These are phyloP conservation scores for Anabas testudineus DNA, from an alignment of 2,797 vertebrate species.

Conservation along the genomic window DNA sequence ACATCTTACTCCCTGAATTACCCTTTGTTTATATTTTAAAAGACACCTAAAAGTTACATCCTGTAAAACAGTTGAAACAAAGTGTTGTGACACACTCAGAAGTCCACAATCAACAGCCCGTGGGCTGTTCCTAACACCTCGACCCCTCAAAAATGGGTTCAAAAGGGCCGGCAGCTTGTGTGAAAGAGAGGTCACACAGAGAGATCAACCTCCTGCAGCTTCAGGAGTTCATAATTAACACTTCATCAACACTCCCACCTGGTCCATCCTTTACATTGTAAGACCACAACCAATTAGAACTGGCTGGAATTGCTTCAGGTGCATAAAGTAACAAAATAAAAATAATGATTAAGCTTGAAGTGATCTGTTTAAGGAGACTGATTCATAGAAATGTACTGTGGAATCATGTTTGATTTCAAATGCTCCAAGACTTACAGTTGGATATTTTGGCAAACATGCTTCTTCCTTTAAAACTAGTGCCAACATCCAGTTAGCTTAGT, in stretches of 20 bases:
- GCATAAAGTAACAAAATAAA: slow-evolving; percentile 19
- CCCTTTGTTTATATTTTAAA: slow-evolving; percentile 1
- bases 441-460: no score
- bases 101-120: slow-evolving; percentile 14
- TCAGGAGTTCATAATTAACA: slow-evolving; percentile 71
- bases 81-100: slow-evolving; percentile 39
- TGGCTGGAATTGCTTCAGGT: slow-evolving; percentile 39
- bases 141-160: slow-evolving; percentile 35
- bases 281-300: slow-evolving; percentile 52
- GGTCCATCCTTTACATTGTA: slow-evolving; percentile 46
- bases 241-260: slow-evolving; percentile 74
- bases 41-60: slow-evolving; percentile 28
- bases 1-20: not conserved
- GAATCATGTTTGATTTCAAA: not conserved
- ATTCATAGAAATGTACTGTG: slow-evolving; percentile 18
- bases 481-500: not conserved
- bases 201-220: slow-evolving; percentile 57
- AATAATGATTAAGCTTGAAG: slow-evolving; percentile 22
- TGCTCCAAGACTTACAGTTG: not conserved
- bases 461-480: no score
- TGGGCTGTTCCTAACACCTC: slow-evolving; percentile 16
- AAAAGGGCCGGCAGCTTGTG: slow-evolving; percentile 65
- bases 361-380: not conserved
- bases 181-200: slow-evolving; percentile 52
- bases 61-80: slow-evolving; percentile 9